These are phyloP conservation scores for Nasonia giraulti DNA, from an alignment of 1,140 invertebrate genomes.

Conservation along the genomic window DNA sequence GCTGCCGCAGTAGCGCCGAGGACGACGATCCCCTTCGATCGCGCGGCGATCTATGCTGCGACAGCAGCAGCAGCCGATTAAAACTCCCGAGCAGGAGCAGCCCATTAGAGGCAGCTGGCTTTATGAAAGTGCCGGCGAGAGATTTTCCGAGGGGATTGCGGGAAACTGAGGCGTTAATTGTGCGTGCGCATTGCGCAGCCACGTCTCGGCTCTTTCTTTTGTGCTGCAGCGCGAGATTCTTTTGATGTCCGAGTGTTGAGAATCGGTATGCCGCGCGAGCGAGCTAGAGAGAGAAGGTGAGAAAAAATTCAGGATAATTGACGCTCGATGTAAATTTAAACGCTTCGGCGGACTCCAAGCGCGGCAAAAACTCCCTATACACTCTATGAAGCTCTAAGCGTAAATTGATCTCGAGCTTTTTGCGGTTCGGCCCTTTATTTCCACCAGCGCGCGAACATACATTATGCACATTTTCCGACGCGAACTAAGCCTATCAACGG, in stretches of 20 bases:
- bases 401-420: constrained; percentile 11
- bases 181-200: neutral
- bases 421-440: neutral
- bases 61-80: neutral
- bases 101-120: constrained; percentile 10
- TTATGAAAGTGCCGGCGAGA: constrained; percentile 2
- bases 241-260: neutral
- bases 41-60: neutral
- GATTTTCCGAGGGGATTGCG: constrained; percentile 30
- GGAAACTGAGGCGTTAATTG: constrained; percentile 31
- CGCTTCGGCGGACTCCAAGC: neutral
- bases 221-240: neutral
- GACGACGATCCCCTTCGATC: neutral
- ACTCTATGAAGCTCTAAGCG: neutral
- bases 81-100: neutral
- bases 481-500: neutral
- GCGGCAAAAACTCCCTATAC: constrained; percentile 5
- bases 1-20: neutral
- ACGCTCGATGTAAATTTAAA: constrained; percentile 47
- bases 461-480: too few species aligned
- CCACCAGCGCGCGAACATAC: neutral
- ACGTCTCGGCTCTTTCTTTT: neutral
- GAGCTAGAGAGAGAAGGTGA: neutral
- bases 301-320: constrained; percentile 34
- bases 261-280: constrained; percentile 20